These are phyloP conservation scores for Phocides pigmalion DNA, from an alignment of 1,140 invertebrate species.

Conservation along the genomic window DNA sequence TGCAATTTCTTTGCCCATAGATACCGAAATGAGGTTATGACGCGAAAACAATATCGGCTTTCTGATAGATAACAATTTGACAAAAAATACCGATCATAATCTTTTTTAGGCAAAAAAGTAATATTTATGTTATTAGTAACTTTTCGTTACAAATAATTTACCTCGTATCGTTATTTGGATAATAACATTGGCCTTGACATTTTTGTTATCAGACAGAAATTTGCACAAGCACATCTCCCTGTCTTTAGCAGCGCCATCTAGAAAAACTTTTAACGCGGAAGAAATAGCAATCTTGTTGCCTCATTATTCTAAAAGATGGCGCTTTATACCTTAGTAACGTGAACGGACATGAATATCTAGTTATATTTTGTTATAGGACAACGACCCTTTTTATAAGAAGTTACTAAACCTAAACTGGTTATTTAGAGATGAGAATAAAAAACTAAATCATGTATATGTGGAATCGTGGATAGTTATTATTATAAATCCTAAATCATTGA, in stretches of 20 bases:
- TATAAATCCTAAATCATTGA: too few relatives aligned
- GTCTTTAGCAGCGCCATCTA: conserved; percentile 60
- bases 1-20: conserved; percentile 43
- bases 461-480: background rate
- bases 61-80: conserved; percentile 16
- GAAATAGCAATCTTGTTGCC: conserved; percentile 33
- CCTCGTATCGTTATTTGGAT: conserved; percentile 28
- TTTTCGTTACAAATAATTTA: conserved; percentile 21
- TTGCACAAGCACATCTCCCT: conserved; percentile 66
- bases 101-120: background rate
- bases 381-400: conserved; percentile 41
- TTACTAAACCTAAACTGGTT: conserved; percentile 13
- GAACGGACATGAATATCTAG: too few relatives aligned
- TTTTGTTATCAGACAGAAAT: conserved; percentile 71
- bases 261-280: conserved; percentile 29
- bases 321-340: conserved; percentile 32
- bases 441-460: background rate
- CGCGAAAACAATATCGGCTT: conserved; percentile 42
- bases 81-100: conserved; percentile 13
- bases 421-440: background rate
- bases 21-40: conserved; percentile 64
- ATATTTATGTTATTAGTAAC: conserved; percentile 1
- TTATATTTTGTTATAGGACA: conserved; percentile 50
- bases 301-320: conserved; percentile 51
- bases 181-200: conserved; percentile 77